Evolutionary conservation across 1,140 invertebrate species (phyloP).

Genomic region (Zeugodacus cucurbitae): DNA sequence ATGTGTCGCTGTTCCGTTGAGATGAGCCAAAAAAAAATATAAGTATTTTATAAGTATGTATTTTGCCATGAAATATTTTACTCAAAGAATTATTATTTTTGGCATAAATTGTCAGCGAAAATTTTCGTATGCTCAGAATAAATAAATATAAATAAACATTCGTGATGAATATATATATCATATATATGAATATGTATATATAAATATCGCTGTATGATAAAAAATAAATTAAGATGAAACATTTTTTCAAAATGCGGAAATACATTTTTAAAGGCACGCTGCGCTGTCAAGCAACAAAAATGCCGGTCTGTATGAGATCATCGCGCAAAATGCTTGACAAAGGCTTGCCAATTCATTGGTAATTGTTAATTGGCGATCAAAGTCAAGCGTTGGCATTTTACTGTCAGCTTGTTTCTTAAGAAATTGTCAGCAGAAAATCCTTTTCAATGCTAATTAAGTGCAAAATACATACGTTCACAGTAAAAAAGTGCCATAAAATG

Average conservation of each 20-base stretch:
- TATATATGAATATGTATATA: no score
- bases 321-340: not conserved
- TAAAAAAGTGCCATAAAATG: not conserved
- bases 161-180: not conserved
- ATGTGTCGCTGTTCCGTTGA: no score
- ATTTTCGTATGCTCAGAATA: not conserved
- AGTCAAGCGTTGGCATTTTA: not conserved
- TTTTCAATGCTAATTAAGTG: not conserved
- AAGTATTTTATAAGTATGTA: no score
- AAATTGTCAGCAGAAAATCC: not conserved
- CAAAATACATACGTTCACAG: not conserved
- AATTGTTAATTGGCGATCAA: not conserved
- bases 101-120: no score
- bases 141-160: not conserved
- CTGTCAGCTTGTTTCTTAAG: constrained; percentile 29
- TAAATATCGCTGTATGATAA: no score
- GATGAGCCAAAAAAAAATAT: no score
- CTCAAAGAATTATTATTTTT: no score
- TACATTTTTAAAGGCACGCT: not conserved
- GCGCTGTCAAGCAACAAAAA: not conserved
- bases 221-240: no score
- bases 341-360: not conserved
- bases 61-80: no score
- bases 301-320: not conserved
- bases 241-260: not conserved